Percentiles rank a stretch among this genome's conserved stretches.
These are phyloP conservation scores for Falco columbarius DNA, from an alignment of 2,797 vertebrate species.

Conservation along the genomic window DNA sequence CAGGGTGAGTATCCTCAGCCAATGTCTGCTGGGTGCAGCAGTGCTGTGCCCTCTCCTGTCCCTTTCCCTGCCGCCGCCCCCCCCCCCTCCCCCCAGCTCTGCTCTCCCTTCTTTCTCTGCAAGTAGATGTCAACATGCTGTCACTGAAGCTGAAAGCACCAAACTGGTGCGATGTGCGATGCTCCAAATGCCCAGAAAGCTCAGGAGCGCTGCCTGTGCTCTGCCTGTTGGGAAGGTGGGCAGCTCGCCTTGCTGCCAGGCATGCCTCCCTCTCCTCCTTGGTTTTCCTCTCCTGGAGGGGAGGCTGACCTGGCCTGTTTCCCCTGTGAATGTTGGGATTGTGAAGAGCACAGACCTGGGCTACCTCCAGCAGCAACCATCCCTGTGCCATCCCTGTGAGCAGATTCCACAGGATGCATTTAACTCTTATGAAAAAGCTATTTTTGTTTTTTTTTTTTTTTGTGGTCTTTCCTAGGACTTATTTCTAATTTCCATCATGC, in stretches of 20 bases:
- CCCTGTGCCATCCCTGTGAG: neutral
- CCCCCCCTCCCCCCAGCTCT: neutral
- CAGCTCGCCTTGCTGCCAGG: neutral
- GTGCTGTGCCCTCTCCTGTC: neutral
- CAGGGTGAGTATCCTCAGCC: neutral
- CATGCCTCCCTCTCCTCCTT: neutral
- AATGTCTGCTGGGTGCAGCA: rapidly evolving
- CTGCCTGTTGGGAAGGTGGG: neutral
- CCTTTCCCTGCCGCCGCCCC: neutral
- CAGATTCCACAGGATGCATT: neutral
- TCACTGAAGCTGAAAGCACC: neutral
- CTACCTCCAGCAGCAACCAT: neutral
- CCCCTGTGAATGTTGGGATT: neutral
- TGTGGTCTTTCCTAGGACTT: neutral
- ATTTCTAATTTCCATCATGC: neutral
- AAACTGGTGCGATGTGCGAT: rapidly evolving
- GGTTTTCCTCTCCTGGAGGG: neutral
- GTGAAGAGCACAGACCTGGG: neutral
- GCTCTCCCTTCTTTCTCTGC: neutral
- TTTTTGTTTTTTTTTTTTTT: neutral
- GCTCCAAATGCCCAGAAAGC: neutral
- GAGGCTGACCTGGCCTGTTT: rapidly evolving
- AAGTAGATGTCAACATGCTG: neutral
- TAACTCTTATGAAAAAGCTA: neutral
- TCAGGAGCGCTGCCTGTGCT: neutral